Percentiles rank a stretch among this genome's conserved stretches.
phyloP scores from a whole-genome alignment of 1,140 invertebrate genomes.

The Contarinia nasturtii region DNA sequence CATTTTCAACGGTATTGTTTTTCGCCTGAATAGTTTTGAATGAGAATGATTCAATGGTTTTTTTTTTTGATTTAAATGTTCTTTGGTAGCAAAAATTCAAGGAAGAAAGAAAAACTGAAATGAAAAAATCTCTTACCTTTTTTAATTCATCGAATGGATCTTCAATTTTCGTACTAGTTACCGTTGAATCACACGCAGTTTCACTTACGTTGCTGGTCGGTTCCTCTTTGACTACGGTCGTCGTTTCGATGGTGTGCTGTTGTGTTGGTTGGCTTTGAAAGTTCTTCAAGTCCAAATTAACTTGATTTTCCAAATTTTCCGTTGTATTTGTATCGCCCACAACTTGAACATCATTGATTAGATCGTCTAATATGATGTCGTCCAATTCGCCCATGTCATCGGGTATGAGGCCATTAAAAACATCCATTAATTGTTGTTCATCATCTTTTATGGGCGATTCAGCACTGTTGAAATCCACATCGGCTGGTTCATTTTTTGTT shows the following conservation, averaged over 20 bases:
- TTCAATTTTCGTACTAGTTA: neutral
- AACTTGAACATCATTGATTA: no score
- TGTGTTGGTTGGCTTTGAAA: neutral
- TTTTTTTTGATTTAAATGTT: no score
- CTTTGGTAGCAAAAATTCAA: no score
- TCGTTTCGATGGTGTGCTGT: neutral
- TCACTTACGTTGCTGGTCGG: neutral
- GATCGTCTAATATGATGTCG: neutral
- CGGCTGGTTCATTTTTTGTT: neutral
- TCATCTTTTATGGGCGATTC: conserved; percentile 13
- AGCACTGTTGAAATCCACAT: neutral
- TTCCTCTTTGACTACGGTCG: neutral
- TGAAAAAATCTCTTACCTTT: neutral
- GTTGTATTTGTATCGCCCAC: no score
- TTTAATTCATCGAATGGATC: neutral
- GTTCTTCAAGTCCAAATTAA: neutral
- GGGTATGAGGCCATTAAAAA: conserved; percentile 9
- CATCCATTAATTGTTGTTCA: conserved; percentile 16
- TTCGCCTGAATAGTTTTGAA: no score
- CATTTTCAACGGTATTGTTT: no score
- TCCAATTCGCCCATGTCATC: conserved; percentile 19
- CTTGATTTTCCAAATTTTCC: no score
- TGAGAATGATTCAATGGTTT: neutral
- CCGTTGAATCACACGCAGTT: neutral
- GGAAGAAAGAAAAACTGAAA: neutral